These are phyloP conservation scores for Zhuqinia jingwanae DNA, from an alignment of 2,888 invertebrate genomes.

Conservation along the genomic window DNA sequence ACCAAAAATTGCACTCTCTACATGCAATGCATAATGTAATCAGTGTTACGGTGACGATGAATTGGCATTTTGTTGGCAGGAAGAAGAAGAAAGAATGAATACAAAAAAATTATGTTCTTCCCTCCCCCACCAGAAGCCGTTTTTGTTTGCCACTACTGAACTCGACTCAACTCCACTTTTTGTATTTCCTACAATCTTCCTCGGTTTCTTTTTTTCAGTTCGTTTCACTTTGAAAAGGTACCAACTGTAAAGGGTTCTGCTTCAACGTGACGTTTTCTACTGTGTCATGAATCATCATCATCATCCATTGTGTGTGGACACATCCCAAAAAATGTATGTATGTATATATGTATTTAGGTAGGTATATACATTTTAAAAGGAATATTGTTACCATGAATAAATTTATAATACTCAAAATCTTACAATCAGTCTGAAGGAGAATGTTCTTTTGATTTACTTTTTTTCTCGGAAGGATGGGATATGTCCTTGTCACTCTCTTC, in stretches of 20 bases:
- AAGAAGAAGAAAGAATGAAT: conserved; percentile 53
- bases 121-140: conserved; percentile 65
- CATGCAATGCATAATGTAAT: neutral
- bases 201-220: conserved; percentile 47
- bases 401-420: conserved; percentile 5
- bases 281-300: conserved; percentile 18
- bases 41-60: conserved; percentile 30
- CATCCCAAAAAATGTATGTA: too few species aligned
- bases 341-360: too few species aligned
- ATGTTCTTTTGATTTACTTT: too few species aligned
- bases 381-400: too few species aligned
- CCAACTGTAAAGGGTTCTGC: neutral
- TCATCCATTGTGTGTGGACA: conserved; percentile 26
- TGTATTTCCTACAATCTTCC: conserved; percentile 5
- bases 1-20: neutral
- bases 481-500: conserved; percentile 38
- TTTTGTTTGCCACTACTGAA: conserved; percentile 44
- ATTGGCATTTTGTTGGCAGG: conserved; percentile 68
- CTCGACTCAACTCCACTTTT: too few species aligned
- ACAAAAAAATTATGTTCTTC: conserved; percentile 27
- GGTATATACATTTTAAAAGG: too few species aligned
- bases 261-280: neutral
- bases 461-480: conserved; percentile 22
- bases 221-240: conserved; percentile 25
- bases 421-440: neutral